Percentiles rank a stretch among this genome's conserved stretches.
Conservation (phyloP, 2,113 vertebrate genomes). For the Trochalopteron elliotii region DNA sequence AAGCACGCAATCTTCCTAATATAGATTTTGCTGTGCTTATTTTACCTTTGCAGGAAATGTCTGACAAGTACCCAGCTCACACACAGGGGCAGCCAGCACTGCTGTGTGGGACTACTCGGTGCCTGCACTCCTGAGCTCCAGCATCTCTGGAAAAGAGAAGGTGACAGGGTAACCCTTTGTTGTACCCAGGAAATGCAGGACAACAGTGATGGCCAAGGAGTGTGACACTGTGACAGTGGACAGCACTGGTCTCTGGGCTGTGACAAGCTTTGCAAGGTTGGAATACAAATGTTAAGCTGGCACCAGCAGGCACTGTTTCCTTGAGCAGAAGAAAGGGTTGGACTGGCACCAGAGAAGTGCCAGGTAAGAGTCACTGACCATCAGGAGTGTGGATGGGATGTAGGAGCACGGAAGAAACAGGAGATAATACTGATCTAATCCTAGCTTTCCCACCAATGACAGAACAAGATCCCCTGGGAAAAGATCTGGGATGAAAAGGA, state of each 20-base stretch:
- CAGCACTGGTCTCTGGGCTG: background rate
- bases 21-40: background rate
- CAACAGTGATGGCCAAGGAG: background rate
- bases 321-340: background rate
- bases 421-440: background rate
- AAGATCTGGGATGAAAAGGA: background rate
- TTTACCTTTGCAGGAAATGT: background rate
- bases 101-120: accelerated
- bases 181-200: background rate
- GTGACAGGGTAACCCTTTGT: background rate
- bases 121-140: background rate
- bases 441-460: background rate
- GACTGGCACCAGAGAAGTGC: background rate
- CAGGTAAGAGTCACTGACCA: background rate
- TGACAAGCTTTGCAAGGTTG: accelerated
- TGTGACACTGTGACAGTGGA: background rate
- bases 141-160: background rate
- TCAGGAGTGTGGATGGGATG: background rate
- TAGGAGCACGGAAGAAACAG: background rate
- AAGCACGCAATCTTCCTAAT: background rate
- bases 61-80: background rate
- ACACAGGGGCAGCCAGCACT: accelerated
- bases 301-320: background rate
- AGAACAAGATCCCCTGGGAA: background rate
- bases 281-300: background rate